These are phyloP conservation scores for Spea hammondii DNA, from an alignment of 2,797 vertebrate species.

Conservation along the genomic window DNA sequence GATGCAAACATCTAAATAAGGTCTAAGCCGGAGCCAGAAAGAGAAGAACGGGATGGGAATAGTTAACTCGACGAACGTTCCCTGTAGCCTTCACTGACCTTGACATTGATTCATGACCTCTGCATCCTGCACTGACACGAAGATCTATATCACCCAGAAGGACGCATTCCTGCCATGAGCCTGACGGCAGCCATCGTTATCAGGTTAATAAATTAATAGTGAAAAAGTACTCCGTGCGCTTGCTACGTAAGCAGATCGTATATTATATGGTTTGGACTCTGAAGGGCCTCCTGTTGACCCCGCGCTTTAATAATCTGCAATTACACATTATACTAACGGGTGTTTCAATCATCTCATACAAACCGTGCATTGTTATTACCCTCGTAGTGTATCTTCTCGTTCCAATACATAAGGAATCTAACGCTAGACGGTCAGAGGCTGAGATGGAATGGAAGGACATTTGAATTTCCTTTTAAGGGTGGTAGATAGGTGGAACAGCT, in stretches of 20 bases:
- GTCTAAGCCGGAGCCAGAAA: not conserved
- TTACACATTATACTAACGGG: not conserved
- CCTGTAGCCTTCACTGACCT: not conserved
- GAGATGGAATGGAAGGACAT: too few relatives aligned
- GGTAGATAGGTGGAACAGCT: too few relatives aligned
- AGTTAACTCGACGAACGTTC: constrained; percentile 21
- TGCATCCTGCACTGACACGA: constrained; percentile 4
- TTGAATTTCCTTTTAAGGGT: too few relatives aligned
- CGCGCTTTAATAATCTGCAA: not conserved
- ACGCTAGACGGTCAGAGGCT: too few relatives aligned
- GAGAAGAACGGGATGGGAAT: constrained; percentile 2
- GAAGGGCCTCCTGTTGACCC: not conserved
- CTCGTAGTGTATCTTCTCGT: too few relatives aligned
- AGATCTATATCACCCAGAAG: constrained; percentile 21
- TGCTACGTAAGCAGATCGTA: constrained; percentile 13
- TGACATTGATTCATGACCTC: not conserved
- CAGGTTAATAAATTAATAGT: constrained; percentile 11
- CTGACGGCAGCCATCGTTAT: not conserved
- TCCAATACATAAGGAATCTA: too few relatives aligned
- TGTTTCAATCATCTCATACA: not conserved
- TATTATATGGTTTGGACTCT: not conserved
- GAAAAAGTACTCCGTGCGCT: not conserved
- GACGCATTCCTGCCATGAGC: not conserved
- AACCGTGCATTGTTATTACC: too few relatives aligned
- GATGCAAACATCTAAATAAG: not conserved